These are phyloP conservation scores for Pelmatolapia mariae DNA, from an alignment of 2,113 vertebrate genomes.

Conservation along the genomic window DNA sequence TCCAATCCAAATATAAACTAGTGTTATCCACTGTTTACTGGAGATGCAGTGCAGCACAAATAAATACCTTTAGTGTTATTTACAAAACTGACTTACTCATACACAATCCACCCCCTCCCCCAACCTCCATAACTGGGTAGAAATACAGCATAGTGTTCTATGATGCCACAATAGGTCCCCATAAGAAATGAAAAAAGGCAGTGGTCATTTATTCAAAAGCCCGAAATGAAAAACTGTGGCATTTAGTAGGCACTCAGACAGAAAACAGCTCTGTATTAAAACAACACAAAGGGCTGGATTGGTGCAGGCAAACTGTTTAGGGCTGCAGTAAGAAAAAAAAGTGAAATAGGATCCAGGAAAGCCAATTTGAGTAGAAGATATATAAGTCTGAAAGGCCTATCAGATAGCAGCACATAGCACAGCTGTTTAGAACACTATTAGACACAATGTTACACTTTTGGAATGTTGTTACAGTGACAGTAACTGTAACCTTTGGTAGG, in stretches of 20 bases:
- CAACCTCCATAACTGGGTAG: neutral
- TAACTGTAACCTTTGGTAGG: neutral
- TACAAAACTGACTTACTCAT: constrained; percentile 28
- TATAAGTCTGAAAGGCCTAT: neutral
- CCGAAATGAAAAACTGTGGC: neutral
- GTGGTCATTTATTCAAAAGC: neutral
- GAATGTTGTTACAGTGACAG: neutral
- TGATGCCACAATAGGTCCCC: neutral
- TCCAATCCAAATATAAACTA: constrained; percentile 60
- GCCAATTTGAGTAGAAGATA: neutral
- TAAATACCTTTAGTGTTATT: constrained; percentile 61
- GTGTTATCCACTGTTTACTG: constrained; percentile 59
- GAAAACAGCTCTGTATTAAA: neutral
- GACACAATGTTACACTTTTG: neutral
- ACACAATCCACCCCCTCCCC: neutral
- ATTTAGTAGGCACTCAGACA: neutral
- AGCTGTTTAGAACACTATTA: neutral
- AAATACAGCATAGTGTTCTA: neutral
- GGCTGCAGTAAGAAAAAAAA: neutral
- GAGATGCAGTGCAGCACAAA: constrained; percentile 51
- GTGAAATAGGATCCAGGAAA: neutral
- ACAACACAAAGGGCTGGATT: neutral
- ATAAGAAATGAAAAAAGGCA: neutral
- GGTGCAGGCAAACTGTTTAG: neutral
- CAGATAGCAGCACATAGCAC: neutral